These are phyloP conservation scores for Myotis yumanensis DNA, from an alignment of 2,113 vertebrate species.

Conservation along the genomic window DNA sequence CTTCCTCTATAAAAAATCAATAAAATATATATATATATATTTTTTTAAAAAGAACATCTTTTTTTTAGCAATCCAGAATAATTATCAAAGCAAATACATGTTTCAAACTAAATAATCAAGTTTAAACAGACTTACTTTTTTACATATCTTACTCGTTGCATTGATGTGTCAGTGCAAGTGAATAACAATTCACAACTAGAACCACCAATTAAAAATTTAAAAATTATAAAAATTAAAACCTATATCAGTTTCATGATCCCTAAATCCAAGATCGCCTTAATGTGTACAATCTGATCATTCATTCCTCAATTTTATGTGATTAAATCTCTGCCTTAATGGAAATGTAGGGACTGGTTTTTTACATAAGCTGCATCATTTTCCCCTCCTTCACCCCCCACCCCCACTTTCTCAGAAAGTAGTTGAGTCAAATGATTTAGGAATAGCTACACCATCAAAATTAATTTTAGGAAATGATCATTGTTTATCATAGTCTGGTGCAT, in stretches of 20 bases:
- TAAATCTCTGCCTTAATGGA: neutral
- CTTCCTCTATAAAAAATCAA: too few species aligned
- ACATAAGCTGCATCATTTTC: neutral
- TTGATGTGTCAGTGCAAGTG: neutral
- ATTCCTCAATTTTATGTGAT: neutral
- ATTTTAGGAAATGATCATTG: neutral
- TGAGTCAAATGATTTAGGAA: neutral
- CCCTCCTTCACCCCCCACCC: too few species aligned
- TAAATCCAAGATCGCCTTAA: neutral
- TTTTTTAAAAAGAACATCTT: neutral
- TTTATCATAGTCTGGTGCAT: neutral
- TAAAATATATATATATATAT: too few species aligned
- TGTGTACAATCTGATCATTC: neutral
- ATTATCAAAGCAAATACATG: neutral
- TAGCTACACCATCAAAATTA: neutral
- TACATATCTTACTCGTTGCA: neutral
- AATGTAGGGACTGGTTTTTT: constrained; percentile 10
- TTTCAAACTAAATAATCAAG: neutral
- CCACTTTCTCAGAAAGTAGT: neutral
- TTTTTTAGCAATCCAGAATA: neutral
- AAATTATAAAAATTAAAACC: constrained; percentile 8
- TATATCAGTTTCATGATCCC: neutral
- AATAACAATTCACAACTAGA: constrained; percentile 11
- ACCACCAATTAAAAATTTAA: constrained; percentile 1
- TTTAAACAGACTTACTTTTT: constrained; percentile 23